phyloP scores from a whole-genome alignment of 2,888 invertebrate species.

The Morpho helenor region DNA sequence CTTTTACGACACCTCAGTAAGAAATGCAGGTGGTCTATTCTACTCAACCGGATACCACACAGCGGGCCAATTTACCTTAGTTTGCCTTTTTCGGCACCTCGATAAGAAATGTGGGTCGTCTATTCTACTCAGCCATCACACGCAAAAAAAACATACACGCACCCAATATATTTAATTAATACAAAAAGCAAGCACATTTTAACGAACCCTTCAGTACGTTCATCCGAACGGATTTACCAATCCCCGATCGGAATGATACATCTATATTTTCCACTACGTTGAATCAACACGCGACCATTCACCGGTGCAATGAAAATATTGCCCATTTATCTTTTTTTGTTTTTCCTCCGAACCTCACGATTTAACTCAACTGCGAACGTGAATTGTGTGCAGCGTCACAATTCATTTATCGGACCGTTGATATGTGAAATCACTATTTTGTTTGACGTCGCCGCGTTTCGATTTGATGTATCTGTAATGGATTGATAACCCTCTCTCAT shows the following conservation, averaged over 20 bases:
- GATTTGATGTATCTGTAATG: constrained; percentile 31
- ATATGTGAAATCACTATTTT: constrained; percentile 66
- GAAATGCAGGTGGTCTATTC: no score
- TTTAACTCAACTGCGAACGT: constrained; percentile 44
- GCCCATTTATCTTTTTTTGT: constrained; percentile 60
- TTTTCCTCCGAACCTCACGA: constrained; percentile 49
- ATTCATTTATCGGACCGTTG: constrained; percentile 58
- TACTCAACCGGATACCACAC: no score
- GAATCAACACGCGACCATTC: constrained; percentile 64
- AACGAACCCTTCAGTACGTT: constrained; percentile 36
- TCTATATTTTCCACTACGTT: constrained; percentile 61
- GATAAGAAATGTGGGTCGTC: no score
- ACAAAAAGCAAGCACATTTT: constrained; percentile 2
- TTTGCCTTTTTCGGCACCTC: no score
- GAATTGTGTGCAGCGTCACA: constrained; percentile 52
- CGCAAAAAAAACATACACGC: no score
- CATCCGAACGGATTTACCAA: constrained; percentile 42
- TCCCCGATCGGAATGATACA: constrained; percentile 29
- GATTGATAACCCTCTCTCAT: constrained; percentile 1
- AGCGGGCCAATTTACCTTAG: no score
- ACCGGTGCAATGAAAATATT: constrained; percentile 70
- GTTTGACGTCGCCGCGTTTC: constrained; percentile 39
- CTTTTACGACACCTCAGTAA: no score
- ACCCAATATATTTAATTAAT: no score
- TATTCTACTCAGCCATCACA: no score